Conservation (phyloP, 2,797 vertebrate genomes). For the Galagoides demidoff region DNA sequence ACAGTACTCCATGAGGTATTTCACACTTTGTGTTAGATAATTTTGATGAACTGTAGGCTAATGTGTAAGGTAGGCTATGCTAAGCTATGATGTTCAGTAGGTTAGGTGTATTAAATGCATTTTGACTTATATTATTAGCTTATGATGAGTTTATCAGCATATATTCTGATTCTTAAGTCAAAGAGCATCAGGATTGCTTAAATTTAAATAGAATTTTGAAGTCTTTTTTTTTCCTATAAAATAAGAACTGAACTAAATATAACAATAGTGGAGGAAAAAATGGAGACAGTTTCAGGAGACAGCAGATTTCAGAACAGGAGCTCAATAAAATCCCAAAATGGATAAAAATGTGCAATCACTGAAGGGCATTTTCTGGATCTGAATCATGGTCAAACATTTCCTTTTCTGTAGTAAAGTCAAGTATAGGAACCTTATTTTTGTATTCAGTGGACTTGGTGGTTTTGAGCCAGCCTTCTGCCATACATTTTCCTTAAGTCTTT, state of each 20-base stretch:
- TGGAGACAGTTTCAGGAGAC: neutral
- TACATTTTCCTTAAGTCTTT: neutral
- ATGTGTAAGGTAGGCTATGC: neutral
- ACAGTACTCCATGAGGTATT: neutral
- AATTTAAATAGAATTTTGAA: neutral
- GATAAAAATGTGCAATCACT: neutral
- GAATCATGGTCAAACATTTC: neutral
- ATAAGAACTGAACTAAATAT: neutral
- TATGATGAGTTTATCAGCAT: neutral
- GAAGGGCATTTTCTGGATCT: neutral
- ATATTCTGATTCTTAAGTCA: neutral
- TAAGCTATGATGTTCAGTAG: neutral
- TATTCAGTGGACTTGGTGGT: neutral
- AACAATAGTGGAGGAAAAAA: neutral
- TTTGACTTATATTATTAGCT: neutral
- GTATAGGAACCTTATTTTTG: neutral
- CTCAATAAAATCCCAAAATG: neutral
- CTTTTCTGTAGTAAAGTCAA: neutral
- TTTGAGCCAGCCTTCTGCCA: constrained; percentile 1
- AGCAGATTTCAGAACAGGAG: neutral
- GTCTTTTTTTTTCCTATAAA: neutral
- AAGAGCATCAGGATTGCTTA: neutral
- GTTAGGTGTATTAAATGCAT: neutral
- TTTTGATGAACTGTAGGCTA: neutral
- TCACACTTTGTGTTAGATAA: neutral